Evolutionary conservation across 2,888 invertebrate genomes (phyloP).

Genomic region (Calliphora vomitoria): DNA sequence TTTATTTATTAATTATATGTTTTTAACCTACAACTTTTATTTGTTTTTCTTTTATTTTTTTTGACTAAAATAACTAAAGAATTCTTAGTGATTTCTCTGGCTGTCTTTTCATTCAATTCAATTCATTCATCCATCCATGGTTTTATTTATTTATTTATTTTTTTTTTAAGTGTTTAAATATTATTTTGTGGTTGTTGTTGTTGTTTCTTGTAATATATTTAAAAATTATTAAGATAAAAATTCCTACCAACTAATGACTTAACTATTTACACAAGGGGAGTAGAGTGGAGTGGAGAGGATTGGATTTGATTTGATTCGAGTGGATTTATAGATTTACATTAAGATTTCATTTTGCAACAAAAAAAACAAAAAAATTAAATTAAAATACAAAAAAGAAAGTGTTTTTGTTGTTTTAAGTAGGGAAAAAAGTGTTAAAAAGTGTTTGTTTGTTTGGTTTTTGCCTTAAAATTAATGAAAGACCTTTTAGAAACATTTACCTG

Average conservation of each 20-base stretch:
- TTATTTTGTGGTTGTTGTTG: slow-evolving; percentile 3
- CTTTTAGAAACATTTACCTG: slow-evolving; percentile 62
- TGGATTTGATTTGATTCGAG: neutral
- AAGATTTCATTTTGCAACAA: slow-evolving; percentile 41
- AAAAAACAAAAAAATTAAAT: slow-evolving; percentile 8
- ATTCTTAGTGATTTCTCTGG: slow-evolving; percentile 52
- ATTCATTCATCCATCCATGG: neutral
- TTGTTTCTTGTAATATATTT: slow-evolving; percentile 65
- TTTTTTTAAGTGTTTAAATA: slow-evolving; percentile 59
- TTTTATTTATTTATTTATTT: slow-evolving; percentile 53
- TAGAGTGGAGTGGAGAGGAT: slow-evolving; percentile 15
- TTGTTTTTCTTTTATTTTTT: slow-evolving; percentile 36
- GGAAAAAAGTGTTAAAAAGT: slow-evolving; percentile 66
- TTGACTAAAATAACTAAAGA: slow-evolving; percentile 65
- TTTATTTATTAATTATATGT: slow-evolving; percentile 43
- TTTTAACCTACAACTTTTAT: slow-evolving; percentile 66
- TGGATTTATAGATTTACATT: slow-evolving; percentile 48
- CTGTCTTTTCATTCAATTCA: slow-evolving; percentile 45
- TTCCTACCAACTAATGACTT: slow-evolving; percentile 82
- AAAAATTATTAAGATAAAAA: slow-evolving; percentile 82
- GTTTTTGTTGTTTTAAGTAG: slow-evolving; percentile 24
- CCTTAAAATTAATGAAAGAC: slow-evolving; percentile 8
- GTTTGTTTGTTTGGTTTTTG: slow-evolving; percentile 26
- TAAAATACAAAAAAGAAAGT: slow-evolving; percentile 17
- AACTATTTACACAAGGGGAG: slow-evolving; percentile 82